Evolutionary conservation across 2,888 invertebrate species (phyloP), one percentile per base, ranked within the genome.

Genomic region (Dexiosoma caninum): DNA sequence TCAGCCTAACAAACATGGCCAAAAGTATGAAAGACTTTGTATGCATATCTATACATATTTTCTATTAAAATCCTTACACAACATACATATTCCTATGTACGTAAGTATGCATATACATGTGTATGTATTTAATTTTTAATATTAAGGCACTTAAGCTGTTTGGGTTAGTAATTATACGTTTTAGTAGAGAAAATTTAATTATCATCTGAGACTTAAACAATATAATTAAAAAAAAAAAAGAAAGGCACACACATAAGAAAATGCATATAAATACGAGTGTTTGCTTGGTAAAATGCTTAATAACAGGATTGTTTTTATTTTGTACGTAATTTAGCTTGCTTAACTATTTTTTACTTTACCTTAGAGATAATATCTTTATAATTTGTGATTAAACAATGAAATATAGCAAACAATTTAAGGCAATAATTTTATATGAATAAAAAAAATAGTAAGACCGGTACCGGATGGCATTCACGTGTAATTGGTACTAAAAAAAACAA

Each of bases 111-210:
- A 14, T 51, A 19, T n/a, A n/a, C n/a, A 10, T 53, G 19, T 40
- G 14, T 2, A 14, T 74, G 12, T 59, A 35, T 32, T 60, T 51
- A 23, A 32, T 44, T 46, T 64, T 64, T 21, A 55, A 57, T 72
- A 67, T 55, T 30, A 59, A 75, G 23, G 30, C 42, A 53, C 27
- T 72, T 30, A 35, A 46, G 37, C 42, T 67, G 23, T 37, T 37
- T 64, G 37, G n/a, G 2, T 12, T 42, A 53, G 37, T 75, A 60
- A 80, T 75, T 80, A 70, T 46, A 79, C 51, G 64, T 59, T 75
- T 42, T 59, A 79, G 44, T 59, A 53, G 3, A 51, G 53, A 37
- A 79, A 64, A 75, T 79, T 75, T 59, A 79, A 75, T 75, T 75
- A 74, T 42, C n/a, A 57, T 64, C 49, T 64, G 19, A 46, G 53